These are phyloP conservation scores for Eulemur rubriventer DNA, from an alignment of 2,797 vertebrate species.

Conservation along the genomic window DNA sequence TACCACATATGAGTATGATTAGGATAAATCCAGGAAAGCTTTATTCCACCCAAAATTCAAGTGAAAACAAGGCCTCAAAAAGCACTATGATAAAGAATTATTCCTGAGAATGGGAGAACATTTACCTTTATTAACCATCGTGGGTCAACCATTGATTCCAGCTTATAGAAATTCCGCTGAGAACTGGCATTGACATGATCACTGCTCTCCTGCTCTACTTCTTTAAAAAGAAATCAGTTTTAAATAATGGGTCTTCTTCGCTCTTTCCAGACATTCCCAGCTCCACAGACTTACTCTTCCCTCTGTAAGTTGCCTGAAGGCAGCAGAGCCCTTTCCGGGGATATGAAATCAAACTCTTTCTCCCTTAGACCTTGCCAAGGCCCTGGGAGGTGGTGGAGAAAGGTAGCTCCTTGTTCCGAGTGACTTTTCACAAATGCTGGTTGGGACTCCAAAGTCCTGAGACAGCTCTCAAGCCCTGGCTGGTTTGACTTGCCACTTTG, in stretches of 20 bases:
- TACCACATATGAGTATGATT: not conserved
- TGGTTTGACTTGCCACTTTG: not conserved
- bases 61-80: not conserved
- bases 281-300: not conserved
- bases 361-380: not conserved
- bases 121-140: conserved; percentile 49
- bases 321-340: not conserved
- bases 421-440: not conserved
- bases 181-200: not conserved
- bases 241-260: not conserved
- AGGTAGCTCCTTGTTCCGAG: not conserved
- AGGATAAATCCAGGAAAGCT: conserved; percentile 8
- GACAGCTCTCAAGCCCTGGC: not conserved
- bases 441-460: not conserved
- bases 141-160: not conserved
- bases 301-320: not conserved
- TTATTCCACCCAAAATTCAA: conserved; percentile 63
- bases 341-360: not conserved
- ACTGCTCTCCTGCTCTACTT: not conserved
- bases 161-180: not conserved
- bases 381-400: not conserved
- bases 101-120: conserved; percentile 52
- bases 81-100: conserved; percentile 15
- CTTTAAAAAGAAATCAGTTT: conserved; percentile 55
- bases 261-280: conserved; percentile 51